These are phyloP conservation scores for Cremastinae sp. DNA, from an alignment of 2,888 invertebrate species.

Conservation along the genomic window DNA sequence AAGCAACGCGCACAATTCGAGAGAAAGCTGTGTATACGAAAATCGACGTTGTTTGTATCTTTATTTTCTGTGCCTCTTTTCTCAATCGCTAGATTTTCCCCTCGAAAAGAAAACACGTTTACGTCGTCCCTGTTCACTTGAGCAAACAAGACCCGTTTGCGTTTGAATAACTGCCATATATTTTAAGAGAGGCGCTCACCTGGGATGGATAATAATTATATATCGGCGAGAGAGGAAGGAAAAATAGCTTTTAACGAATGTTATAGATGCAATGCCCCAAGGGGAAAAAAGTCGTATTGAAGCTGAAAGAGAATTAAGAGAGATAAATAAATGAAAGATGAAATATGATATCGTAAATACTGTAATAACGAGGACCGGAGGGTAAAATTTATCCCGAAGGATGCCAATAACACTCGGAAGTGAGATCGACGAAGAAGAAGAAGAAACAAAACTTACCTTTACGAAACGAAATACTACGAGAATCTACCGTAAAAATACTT, in stretches of 20 bases:
- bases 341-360: slow-evolving; percentile 62
- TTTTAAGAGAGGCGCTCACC: slow-evolving; percentile 78
- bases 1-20: slow-evolving; percentile 55
- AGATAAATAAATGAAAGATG: slow-evolving; percentile 64
- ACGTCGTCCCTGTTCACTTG: slow-evolving; percentile 52
- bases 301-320: slow-evolving; percentile 63
- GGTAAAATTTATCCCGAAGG: slow-evolving; percentile 69
- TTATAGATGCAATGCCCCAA: slow-evolving; percentile 73
- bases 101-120: no score
- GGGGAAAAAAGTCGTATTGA: slow-evolving; percentile 68
- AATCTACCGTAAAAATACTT: slow-evolving; percentile 63
- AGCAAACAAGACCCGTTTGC: slow-evolving; percentile 69
- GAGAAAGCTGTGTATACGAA: slow-evolving; percentile 40
- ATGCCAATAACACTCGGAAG: slow-evolving; percentile 64
- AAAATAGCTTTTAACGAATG: slow-evolving; percentile 78
- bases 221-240: slow-evolving; percentile 44
- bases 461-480: slow-evolving; percentile 55
- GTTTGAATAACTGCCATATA: slow-evolving; percentile 76
- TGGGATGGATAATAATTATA: slow-evolving; percentile 77
- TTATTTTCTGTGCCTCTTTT: slow-evolving; percentile 15
- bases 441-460: slow-evolving; percentile 43
- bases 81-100: background rate
- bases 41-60: slow-evolving; percentile 45
- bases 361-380: slow-evolving; percentile 68
- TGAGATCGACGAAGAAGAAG: slow-evolving; percentile 10